Evolutionary conservation across 2,113 vertebrate genomes (phyloP).

Genomic region (pig (Sus scrofa)): DNA sequence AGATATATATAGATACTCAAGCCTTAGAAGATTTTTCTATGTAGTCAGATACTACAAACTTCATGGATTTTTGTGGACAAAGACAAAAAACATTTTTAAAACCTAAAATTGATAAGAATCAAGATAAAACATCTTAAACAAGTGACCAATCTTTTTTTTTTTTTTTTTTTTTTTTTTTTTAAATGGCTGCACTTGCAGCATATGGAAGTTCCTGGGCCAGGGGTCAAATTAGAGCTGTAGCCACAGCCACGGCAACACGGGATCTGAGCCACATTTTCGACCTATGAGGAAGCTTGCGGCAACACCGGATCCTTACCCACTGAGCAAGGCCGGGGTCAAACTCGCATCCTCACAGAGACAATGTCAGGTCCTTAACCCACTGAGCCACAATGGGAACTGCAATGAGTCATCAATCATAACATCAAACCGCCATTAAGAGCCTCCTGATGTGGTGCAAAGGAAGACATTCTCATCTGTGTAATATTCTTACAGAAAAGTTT

Average conservation of each 20-base stretch:
- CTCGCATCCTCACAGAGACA: no score
- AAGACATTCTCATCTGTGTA: neutral
- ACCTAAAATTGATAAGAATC: neutral
- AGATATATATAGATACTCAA: neutral
- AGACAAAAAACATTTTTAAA: slow-evolving; percentile 13
- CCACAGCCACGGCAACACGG: no score
- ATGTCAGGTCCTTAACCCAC: no score
- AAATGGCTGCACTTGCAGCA: no score
- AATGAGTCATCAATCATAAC: neutral
- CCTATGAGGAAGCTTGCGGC: no score
- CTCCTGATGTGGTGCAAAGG: neutral
- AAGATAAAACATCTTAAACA: neutral
- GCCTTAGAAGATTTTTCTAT: neutral
- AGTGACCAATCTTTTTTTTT: neutral
- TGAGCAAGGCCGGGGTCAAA: no score
- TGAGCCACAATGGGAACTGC: no score
- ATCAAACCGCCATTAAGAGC: neutral
- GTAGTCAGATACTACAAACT: neutral
- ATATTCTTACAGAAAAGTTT: neutral
- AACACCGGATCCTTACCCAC: no score
- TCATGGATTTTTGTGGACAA: neutral
- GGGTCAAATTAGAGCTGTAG: no score
- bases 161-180: no score
- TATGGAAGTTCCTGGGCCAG: no score
- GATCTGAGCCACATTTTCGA: no score